A percentile compares a stretch with the other conserved stretches of the same genome.
These are phyloP conservation scores for Ammodytes marinus DNA, from an alignment of 2,113 vertebrate genomes.

Conservation along the genomic window DNA sequence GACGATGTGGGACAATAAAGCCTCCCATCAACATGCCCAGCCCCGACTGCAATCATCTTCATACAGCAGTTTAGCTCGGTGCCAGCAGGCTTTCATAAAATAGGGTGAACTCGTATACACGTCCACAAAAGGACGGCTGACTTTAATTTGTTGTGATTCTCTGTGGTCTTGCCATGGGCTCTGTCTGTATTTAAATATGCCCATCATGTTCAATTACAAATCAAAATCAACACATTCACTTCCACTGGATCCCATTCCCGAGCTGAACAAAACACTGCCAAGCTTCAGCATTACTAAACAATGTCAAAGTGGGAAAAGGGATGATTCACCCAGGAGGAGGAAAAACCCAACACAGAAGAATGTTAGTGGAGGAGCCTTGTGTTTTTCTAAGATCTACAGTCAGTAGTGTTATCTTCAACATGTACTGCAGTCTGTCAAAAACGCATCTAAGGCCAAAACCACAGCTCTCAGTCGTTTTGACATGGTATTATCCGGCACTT, in stretches of 20 bases:
- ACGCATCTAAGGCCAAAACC: constrained; percentile 49
- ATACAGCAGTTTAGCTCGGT: constrained; percentile 61
- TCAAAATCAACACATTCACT: constrained; percentile 66
- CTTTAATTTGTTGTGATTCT: constrained; percentile 84
- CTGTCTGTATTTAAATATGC: constrained; percentile 84
- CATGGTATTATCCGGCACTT: constrained; percentile 50
- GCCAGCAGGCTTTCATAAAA: constrained; percentile 80
- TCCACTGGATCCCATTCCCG: constrained; percentile 1
- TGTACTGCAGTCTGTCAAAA: constrained; percentile 44
- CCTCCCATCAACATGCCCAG: not conserved
- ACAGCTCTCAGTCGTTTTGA: constrained; percentile 43
- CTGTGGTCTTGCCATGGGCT: constrained; percentile 77
- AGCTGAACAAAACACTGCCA: constrained; percentile 17
- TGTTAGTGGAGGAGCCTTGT: not conserved
- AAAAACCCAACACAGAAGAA: constrained; percentile 12
- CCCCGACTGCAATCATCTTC: constrained; percentile 65
- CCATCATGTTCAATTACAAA: constrained; percentile 88
- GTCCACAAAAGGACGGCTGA: constrained; percentile 76
- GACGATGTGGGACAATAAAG: constrained; percentile 29
- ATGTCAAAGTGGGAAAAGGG: constrained; percentile 44
- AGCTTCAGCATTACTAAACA: constrained; percentile 30
- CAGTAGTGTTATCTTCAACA: constrained; percentile 48
- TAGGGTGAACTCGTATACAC: constrained; percentile 84
- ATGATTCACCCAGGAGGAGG: constrained; percentile 28
- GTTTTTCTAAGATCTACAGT: constrained; percentile 47